Evolutionary conservation across 1,140 invertebrate genomes (phyloP).

Genomic region (Diorhabda sublineata): DNA sequence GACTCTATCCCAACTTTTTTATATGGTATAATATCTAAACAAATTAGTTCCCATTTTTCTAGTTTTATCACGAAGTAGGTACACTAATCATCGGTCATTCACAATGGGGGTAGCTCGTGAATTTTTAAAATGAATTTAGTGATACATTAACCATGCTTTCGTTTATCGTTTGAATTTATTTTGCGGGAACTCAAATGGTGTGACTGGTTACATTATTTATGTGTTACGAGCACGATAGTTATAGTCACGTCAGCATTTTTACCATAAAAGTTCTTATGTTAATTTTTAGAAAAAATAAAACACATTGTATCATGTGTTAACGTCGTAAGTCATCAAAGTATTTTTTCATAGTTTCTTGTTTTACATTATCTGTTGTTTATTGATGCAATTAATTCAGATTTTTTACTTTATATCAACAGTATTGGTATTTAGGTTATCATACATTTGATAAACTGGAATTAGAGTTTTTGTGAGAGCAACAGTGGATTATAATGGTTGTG

Average conservation of each 20-base stretch:
- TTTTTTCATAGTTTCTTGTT: too few relatives aligned
- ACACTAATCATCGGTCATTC: conserved; percentile 27
- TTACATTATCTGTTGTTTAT: too few relatives aligned
- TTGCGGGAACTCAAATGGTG: conserved; percentile 30
- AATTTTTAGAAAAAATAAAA: conserved; percentile 25
- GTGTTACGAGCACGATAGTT: conserved; percentile 30
- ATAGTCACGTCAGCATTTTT: conserved; percentile 33
- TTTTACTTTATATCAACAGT: too few relatives aligned
- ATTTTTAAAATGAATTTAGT: conserved; percentile 31
- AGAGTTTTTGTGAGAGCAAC: too few relatives aligned
- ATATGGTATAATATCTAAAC: too few relatives aligned
- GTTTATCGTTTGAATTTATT: conserved; percentile 35
- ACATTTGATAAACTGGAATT: too few relatives aligned
- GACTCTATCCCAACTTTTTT: too few relatives aligned
- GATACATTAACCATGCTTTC: conserved; percentile 33
- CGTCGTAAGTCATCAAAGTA: conserved; percentile 12
- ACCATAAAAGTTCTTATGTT: conserved; percentile 25
- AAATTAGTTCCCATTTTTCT: too few relatives aligned
- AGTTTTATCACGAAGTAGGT: background rate
- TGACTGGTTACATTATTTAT: conserved; percentile 30
- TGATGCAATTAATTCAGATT: too few relatives aligned
- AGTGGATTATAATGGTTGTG: too few relatives aligned
- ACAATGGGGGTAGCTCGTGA: conserved; percentile 29
- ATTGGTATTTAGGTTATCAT: too few relatives aligned
- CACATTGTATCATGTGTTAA: conserved; percentile 14